phyloP scores from a whole-genome alignment of 2,113 vertebrate species.

The Heliornis fulica region DNA sequence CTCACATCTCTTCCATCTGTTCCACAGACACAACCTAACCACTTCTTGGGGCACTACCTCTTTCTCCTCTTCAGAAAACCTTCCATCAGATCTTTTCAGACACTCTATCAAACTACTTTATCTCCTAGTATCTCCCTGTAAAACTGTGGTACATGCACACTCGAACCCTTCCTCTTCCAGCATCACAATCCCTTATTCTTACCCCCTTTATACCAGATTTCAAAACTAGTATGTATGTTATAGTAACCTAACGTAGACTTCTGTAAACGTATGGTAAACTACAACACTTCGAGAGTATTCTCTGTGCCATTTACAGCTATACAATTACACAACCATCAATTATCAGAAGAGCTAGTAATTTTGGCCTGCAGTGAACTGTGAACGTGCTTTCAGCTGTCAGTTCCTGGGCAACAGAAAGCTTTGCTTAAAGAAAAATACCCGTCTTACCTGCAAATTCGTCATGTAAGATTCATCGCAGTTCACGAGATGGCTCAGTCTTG shows the following conservation, averaged over 20 bases:
- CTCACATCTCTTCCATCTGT: neutral
- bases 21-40: neutral
- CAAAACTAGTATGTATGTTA: neutral
- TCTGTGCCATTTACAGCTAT: neutral
- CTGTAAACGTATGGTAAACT: neutral
- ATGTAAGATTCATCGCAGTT: constrained; percentile 78
- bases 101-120: neutral
- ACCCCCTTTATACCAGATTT: neutral
- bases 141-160: neutral
- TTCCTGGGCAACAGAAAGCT: neutral
- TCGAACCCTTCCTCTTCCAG: neutral
- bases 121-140: neutral
- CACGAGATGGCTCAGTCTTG: constrained; percentile 81
- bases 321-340: neutral
- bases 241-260: neutral
- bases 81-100: neutral
- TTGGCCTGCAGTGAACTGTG: neutral
- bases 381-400: neutral
- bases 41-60: neutral
- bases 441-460: constrained; percentile 80
- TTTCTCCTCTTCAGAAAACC: neutral
- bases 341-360: neutral
- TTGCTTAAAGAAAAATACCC: neutral
- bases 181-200: neutral
- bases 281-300: neutral